Evolutionary conservation across 2,797 vertebrate genomes (phyloP).

Genomic region (Chaenodraco wilsoni): DNA sequence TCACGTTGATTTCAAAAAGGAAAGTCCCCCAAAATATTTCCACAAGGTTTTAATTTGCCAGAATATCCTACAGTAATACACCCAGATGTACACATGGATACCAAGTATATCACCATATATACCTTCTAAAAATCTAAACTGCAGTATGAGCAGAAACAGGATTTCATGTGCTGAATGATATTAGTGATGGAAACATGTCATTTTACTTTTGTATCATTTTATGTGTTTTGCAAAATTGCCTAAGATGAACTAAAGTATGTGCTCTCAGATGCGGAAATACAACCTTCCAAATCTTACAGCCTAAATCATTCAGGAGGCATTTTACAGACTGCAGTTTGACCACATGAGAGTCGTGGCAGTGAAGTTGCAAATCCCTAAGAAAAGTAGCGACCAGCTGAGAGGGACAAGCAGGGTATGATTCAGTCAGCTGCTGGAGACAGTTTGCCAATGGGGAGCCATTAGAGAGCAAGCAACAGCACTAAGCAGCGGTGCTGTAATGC

Average conservation of each 20-base stretch:
- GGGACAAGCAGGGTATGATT: conserved; percentile 38
- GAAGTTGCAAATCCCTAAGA: conserved; percentile 13
- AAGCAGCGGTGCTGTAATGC: conserved; percentile 70
- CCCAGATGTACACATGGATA: neutral
- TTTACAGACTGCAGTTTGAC: neutral
- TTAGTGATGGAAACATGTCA: neutral
- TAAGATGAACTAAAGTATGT: conserved; percentile 11
- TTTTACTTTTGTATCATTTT: conserved; percentile 2
- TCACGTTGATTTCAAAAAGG: too few relatives aligned
- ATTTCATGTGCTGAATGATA: neutral
- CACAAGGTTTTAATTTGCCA: too few relatives aligned
- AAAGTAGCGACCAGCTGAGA: conserved; percentile 47
- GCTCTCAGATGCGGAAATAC: neutral
- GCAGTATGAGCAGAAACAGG: neutral
- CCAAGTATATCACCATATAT: neutral
- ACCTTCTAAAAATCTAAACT: neutral
- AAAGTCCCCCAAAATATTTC: too few relatives aligned
- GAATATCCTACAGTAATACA: neutral
- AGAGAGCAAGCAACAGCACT: conserved; percentile 54
- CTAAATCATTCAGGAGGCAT: conserved; percentile 20
- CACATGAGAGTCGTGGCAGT: conserved; percentile 21
- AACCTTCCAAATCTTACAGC: conserved; percentile 1
- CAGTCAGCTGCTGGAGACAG: conserved; percentile 68
- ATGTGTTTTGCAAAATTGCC: neutral
- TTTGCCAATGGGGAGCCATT: conserved; percentile 72